Evolutionary conservation across 2,888 invertebrate species (phyloP), one percentile per base, ranked within the genome.

Genomic region (Campaea margaritaria): DNA sequence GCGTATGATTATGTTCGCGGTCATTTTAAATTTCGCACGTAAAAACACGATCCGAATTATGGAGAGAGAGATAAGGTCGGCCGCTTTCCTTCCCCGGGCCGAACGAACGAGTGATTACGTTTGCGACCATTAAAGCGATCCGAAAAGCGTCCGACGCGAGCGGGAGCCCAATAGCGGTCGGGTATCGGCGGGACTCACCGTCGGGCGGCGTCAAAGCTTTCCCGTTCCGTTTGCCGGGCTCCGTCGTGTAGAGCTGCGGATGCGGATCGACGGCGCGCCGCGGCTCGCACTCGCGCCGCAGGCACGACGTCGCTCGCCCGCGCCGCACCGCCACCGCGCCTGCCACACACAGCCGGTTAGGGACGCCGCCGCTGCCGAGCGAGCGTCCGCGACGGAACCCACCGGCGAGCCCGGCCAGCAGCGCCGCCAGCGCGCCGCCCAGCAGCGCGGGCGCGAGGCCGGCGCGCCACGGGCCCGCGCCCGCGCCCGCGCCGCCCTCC

Each of bases 231-330:
- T 80, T 82, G 60, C 78, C 69, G 9, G 86, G 82, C 62, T 82
- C 86, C 2, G 85, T 81, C 58, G 80, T 73, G 70, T 83, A 85
- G 2, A 83, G 78, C 62, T 79, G 85, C 31, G 77, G 58, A 59
- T 73, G 82, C 56, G 69, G 75, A 74, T 54, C 43, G 60, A 39
- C 67, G 47, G 64, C 47, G 55, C 49, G 49, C 61, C 52, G 71
- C 62, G 51, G 63, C 42, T 62, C 62, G 62, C 68, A 66, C 62
- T 55, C 70, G 49, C 63, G 67, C 13, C 64, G 67, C 68, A 45
- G 54, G 62, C 47, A 64, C 55, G 51, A 28, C 67, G 49, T 54
- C 61, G 48, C 67, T 41, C 68, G 59, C 58, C 76, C 70, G 8
- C 84, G 81, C 63, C 39, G 51, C 49, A 31, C 50, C 31, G 52